Conservation (phyloP, 2,888 invertebrate species). For the Pristionchus fissidentatus region DNA sequence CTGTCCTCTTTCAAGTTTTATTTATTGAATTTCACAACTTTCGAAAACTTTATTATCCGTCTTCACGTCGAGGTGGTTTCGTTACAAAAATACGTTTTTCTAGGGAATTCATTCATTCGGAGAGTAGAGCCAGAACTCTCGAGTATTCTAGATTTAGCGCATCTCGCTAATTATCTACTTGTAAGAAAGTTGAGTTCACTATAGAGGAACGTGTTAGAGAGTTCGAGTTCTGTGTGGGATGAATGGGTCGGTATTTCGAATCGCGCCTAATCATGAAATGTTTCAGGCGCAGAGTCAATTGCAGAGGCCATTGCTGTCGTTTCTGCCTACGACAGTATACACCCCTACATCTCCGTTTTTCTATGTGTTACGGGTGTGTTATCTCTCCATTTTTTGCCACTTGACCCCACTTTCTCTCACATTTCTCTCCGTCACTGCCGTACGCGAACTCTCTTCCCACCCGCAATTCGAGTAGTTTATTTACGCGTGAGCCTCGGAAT, state of each 20-base stretch:
- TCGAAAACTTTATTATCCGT: no score
- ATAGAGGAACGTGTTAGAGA: background rate
- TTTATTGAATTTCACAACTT: no score
- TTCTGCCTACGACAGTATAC: background rate
- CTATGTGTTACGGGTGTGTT: conserved; percentile 31
- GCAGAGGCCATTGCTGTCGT: conserved; percentile 16
- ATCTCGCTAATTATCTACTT: background rate
- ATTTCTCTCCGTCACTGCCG: background rate
- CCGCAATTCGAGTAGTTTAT: conserved; percentile 28
- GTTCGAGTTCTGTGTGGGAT: background rate
- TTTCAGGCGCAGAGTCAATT: conserved; percentile 11
- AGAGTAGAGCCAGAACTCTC: background rate
- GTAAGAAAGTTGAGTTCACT: background rate
- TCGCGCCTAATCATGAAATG: background rate
- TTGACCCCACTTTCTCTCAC: background rate
- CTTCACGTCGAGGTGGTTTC: no score
- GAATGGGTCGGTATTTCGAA: no score
- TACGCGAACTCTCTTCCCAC: background rate
- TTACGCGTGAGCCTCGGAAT: background rate
- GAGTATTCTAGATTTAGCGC: background rate
- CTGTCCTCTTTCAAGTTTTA: no score
- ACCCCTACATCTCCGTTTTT: conserved; percentile 32
- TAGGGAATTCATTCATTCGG: no score
- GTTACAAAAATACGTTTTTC: no score
- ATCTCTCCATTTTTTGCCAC: background rate